Evolutionary conservation across 2,888 invertebrate genomes (phyloP).

Genomic region (Archips xylosteana): DNA sequence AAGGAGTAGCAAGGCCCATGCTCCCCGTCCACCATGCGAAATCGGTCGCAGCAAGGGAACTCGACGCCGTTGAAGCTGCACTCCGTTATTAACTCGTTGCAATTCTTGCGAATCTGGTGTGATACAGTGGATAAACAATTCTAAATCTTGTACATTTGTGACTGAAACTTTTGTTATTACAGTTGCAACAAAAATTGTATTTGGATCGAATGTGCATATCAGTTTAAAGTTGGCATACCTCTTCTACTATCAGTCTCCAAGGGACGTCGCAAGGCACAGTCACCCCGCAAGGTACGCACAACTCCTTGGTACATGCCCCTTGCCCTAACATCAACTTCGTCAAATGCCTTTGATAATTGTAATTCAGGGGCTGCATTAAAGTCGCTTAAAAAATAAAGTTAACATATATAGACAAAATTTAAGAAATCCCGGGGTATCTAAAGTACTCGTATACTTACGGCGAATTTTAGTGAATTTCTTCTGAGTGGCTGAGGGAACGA

Average conservation of each 20-base stretch:
- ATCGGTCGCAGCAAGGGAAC: conserved; percentile 82
- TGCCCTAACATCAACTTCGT: conserved; percentile 62
- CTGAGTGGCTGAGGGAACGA: conserved; percentile 56
- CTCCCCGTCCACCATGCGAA: conserved; percentile 78
- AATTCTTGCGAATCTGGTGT: conserved; percentile 74
- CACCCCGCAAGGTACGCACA: conserved; percentile 65
- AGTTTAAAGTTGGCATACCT: conserved; percentile 51
- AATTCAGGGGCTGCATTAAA: conserved; percentile 57
- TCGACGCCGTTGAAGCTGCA: conserved; percentile 75
- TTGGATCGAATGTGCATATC: background rate
- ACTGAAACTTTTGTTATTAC: background rate
- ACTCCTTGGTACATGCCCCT: conserved; percentile 56
- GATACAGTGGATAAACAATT: conserved; percentile 1
- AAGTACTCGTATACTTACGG: conserved; percentile 50
- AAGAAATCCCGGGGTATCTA: background rate
- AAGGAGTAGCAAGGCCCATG: conserved; percentile 82
- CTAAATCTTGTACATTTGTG: background rate
- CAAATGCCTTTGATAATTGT: conserved; percentile 66
- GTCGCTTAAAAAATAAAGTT: conserved; percentile 53
- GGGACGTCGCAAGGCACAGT: conserved; percentile 62
- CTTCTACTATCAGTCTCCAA: conserved; percentile 63
- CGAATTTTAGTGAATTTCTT: conserved; percentile 54
- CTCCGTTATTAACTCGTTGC: conserved; percentile 71
- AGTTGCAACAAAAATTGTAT: background rate
- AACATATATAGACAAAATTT: background rate